Percentiles rank a stretch among this genome's conserved stretches.
Evolutionary conservation across 2,113 vertebrate species (phyloP).

Genomic region (Thryonomys swinderianus): DNA sequence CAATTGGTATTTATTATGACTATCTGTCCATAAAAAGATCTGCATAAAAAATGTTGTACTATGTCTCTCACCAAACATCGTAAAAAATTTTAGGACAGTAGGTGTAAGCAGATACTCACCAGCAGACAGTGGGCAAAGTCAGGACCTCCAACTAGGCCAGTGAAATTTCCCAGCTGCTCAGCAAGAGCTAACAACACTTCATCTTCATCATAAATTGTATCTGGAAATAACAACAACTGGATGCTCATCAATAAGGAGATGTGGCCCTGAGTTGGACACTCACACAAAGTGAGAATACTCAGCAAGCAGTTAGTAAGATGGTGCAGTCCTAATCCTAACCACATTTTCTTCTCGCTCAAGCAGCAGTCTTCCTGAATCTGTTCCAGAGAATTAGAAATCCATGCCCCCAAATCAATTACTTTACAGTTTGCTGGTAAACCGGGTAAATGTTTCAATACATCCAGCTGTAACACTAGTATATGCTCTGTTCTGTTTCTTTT

Average conservation of each 20-base stretch:
- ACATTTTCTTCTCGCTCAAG: constrained; percentile 7
- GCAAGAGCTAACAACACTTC: constrained; percentile 94
- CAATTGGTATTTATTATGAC: neutral
- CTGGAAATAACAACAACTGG: constrained; percentile 79
- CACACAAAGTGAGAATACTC: neutral
- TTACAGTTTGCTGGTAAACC: constrained; percentile 19
- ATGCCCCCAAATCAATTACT: neutral
- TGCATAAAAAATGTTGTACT: neutral
- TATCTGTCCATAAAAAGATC: constrained; percentile 3
- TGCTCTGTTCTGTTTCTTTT: neutral
- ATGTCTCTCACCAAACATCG: neutral
- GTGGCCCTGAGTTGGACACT: neutral
- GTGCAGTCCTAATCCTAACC: neutral
- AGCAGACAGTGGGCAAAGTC: constrained; percentile 95
- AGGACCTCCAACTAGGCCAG: constrained; percentile 93
- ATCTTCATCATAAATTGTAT: constrained; percentile 96
- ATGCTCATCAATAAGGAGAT: neutral
- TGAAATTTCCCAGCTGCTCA: constrained; percentile 95
- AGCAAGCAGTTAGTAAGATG: neutral
- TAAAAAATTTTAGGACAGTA: neutral
- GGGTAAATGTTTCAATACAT: neutral
- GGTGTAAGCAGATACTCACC: constrained; percentile 84
- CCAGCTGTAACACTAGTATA: neutral
- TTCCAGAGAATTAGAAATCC: constrained; percentile 30
- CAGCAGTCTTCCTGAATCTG: neutral